These are phyloP conservation scores for Oegoconia quadripuncta DNA, from an alignment of 2,888 invertebrate species.

Conservation along the genomic window DNA sequence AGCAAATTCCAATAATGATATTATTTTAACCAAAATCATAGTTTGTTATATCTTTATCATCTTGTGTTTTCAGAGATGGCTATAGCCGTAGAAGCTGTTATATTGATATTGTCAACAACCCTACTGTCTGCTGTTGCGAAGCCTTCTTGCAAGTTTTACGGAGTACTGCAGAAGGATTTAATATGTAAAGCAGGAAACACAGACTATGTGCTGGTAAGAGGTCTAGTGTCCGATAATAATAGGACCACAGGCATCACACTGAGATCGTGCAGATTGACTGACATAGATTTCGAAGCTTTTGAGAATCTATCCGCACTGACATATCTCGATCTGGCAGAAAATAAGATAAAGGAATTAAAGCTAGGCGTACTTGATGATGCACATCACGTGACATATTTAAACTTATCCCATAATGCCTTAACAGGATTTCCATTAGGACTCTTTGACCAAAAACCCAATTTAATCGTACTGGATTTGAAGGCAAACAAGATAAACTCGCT, in stretches of 20 bases:
- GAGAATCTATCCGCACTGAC: constrained; percentile 33
- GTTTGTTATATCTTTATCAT: no score
- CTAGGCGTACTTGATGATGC: constrained; percentile 44
- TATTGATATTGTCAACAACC: no score
- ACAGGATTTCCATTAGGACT: constrained; percentile 41
- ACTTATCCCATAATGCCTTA: constrained; percentile 44
- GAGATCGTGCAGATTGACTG: constrained; percentile 29
- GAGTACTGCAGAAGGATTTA: constrained; percentile 20
- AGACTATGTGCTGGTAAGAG: constrained; percentile 28
- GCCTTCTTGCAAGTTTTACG: constrained; percentile 24
- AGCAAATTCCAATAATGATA: no score
- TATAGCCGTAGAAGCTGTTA: no score
- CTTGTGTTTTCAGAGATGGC: no score
- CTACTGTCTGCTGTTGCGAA: constrained; percentile 9
- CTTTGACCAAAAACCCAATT: constrained; percentile 42
- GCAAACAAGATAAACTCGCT: constrained; percentile 36
- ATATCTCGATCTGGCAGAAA: constrained; percentile 45
- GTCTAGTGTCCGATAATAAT: constrained; percentile 36
- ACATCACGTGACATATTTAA: constrained; percentile 33
- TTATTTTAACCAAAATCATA: no score
- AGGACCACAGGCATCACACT: constrained; percentile 31
- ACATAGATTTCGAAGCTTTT: constrained; percentile 41
- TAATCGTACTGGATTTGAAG: constrained; percentile 45
- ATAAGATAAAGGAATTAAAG: constrained; percentile 39
- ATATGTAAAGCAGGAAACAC: constrained; percentile 27